These are phyloP conservation scores for Apoda limacodes DNA, from an alignment of 2,888 invertebrate species.

Conservation along the genomic window DNA sequence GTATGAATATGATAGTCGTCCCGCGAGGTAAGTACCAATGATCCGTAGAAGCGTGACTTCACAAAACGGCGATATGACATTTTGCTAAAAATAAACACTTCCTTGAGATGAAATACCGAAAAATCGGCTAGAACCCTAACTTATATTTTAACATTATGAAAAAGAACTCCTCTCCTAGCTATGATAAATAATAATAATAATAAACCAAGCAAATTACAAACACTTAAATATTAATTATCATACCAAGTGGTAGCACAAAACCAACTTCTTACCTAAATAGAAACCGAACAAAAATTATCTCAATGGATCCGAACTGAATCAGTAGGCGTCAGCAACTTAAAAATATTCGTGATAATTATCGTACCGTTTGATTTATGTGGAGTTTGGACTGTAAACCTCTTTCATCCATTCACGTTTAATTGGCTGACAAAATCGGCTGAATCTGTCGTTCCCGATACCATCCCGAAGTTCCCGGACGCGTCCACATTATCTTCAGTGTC, in stretches of 20 bases:
- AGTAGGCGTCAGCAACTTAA: slow-evolving; percentile 1
- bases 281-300: not conserved
- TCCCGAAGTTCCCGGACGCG: too few relatives aligned
- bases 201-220: not conserved
- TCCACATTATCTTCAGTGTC: slow-evolving; percentile 35
- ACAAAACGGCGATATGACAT: too few relatives aligned
- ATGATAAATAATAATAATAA: too few relatives aligned
- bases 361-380: slow-evolving; percentile 52
- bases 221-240: not conserved
- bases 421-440: slow-evolving; percentile 54
- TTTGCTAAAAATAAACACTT: too few relatives aligned
- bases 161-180: too few relatives aligned
- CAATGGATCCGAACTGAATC: not conserved
- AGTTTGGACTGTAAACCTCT: slow-evolving; percentile 55
- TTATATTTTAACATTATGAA: too few relatives aligned
- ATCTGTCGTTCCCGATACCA: slow-evolving; percentile 28
- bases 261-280: too few relatives aligned
- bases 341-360: slow-evolving; percentile 53
- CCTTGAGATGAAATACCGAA: not conserved
- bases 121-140: too few relatives aligned
- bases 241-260: slow-evolving; percentile 8
- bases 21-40: too few relatives aligned
- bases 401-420: slow-evolving; percentile 57
- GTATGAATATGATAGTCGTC: too few relatives aligned
- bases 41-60: too few relatives aligned